Evolutionary conservation across 1,140 invertebrate species (phyloP).

Genomic region (Procambarus clarkii): DNA sequence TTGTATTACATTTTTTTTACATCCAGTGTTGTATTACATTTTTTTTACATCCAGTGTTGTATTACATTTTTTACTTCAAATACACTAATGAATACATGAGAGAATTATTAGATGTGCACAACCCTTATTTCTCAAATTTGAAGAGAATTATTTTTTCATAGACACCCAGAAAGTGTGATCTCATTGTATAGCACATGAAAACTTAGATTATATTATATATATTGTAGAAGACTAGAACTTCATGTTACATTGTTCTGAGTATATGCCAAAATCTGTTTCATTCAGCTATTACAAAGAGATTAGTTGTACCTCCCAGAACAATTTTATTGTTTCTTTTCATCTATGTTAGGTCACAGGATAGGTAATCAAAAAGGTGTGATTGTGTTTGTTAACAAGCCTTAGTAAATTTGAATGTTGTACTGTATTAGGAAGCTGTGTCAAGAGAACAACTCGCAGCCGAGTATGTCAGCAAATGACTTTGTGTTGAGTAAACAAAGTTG

Average conservation of each 20-base stretch:
- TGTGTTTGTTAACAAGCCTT: too few relatives aligned
- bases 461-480: too few relatives aligned
- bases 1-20: not conserved
- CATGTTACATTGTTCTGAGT: not conserved
- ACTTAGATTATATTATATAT: not conserved
- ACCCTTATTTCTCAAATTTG: not conserved
- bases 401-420: too few relatives aligned
- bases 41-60: not conserved
- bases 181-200: not conserved
- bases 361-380: too few relatives aligned
- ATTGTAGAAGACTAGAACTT: not conserved
- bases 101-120: not conserved
- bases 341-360: too few relatives aligned
- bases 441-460: too few relatives aligned
- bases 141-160: not conserved
- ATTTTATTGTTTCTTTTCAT: not conserved
- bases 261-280: not conserved
- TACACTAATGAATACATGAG: not conserved
- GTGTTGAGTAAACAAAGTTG: too few relatives aligned
- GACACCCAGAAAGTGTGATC: not conserved
- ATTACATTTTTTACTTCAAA: not conserved
- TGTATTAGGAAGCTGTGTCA: too few relatives aligned
- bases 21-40: slow-evolving; percentile 1
- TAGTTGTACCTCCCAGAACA: not conserved
- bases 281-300: not conserved